These are phyloP conservation scores for Bombus superbus DNA, from an alignment of 1,140 invertebrate species.

Conservation along the genomic window DNA sequence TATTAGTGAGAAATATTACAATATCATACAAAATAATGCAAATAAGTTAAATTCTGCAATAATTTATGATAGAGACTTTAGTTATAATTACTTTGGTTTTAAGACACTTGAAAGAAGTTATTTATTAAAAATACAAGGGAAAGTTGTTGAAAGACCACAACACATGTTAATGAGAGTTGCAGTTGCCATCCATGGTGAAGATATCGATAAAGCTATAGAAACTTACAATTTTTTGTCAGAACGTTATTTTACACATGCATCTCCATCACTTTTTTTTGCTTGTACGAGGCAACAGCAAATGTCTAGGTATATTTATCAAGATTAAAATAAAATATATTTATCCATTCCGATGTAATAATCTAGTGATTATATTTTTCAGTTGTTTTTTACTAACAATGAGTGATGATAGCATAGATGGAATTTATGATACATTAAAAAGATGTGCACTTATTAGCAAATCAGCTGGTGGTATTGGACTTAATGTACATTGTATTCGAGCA, in stretches of 20 bases:
- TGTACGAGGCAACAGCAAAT: slow-evolving; percentile 96
- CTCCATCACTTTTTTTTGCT: slow-evolving; percentile 98
- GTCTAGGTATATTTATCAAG: slow-evolving; percentile 85
- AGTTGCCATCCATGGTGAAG: slow-evolving; percentile 97
- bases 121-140: slow-evolving; percentile 95
- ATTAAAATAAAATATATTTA: slow-evolving; percentile 14
- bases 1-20: slow-evolving; percentile 92
- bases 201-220: slow-evolving; percentile 96
- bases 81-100: slow-evolving; percentile 99
- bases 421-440: slow-evolving; percentile 96
- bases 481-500: slow-evolving; percentile 97
- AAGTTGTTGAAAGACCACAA: slow-evolving; percentile 98
- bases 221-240: slow-evolving; percentile 98
- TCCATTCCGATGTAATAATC: not conserved
- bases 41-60: slow-evolving; percentile 97
- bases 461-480: slow-evolving; percentile 98
- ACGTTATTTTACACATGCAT: slow-evolving; percentile 98
- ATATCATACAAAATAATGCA: slow-evolving; percentile 94
- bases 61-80: slow-evolving; percentile 98
- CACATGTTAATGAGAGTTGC: slow-evolving; percentile 99
- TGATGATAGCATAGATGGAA: slow-evolving; percentile 99
- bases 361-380: slow-evolving; percentile 81
- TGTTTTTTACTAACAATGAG: slow-evolving; percentile 98
- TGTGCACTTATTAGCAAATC: slow-evolving; percentile 98
- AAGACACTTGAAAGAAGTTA: slow-evolving; percentile 99